Percentiles rank a stretch among this genome's conserved stretches.
Conservation (phyloP, 2,888 invertebrate genomes). For the Ophonus ardosiacus region DNA sequence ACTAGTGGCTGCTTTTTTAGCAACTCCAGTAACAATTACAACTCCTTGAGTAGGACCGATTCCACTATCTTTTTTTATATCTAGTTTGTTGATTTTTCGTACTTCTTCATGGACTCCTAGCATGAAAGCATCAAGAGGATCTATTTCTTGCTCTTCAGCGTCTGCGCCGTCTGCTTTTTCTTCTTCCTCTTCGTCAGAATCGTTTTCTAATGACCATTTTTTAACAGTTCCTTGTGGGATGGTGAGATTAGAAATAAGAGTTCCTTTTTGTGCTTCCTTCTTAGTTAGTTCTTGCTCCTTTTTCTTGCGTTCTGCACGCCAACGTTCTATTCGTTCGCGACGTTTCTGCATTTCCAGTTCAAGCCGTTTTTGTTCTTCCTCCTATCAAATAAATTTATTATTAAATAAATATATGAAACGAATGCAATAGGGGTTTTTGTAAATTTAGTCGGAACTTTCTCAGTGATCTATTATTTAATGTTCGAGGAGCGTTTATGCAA, state of each 20-base stretch:
- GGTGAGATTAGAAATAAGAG: constrained; percentile 74
- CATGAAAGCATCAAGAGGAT: constrained; percentile 99
- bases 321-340: constrained; percentile 95
- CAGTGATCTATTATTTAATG: no score
- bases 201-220: constrained; percentile 97
- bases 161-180: constrained; percentile 74
- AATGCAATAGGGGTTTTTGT: no score
- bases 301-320: constrained; percentile 95
- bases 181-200: constrained; percentile 92
- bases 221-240: constrained; percentile 80
- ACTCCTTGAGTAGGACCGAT: constrained; percentile 78
- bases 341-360: constrained; percentile 98
- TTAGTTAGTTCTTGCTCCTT: constrained; percentile 89
- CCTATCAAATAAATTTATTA: constrained; percentile 75
- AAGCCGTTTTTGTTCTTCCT: constrained; percentile 92
- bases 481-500: no score
- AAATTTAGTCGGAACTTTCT: no score
- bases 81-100: constrained; percentile 86
- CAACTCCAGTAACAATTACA: constrained; percentile 90
- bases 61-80: constrained; percentile 76
- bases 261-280: constrained; percentile 85
- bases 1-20: constrained; percentile 88
- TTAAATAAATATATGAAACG: background rate
- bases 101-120: constrained; percentile 90
- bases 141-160: constrained; percentile 87